Evolutionary conservation across 2,888 invertebrate species (phyloP).

Genomic region (Hypsopygia costalis): DNA sequence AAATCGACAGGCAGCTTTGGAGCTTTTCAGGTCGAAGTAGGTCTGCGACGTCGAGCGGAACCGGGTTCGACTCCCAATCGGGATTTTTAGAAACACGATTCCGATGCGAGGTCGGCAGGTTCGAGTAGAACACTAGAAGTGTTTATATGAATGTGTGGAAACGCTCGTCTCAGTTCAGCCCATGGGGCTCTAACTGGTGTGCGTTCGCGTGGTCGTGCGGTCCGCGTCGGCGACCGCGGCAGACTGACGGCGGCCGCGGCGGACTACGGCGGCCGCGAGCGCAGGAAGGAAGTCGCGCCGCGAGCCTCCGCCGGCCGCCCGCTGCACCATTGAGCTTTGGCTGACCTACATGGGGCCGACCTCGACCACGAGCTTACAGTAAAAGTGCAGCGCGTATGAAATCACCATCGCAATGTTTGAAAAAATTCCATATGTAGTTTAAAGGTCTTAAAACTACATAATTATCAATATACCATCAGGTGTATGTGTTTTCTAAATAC

Average conservation of each 20-base stretch:
- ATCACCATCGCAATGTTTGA: too few relatives aligned
- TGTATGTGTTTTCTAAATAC: too few relatives aligned
- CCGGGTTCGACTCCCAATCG: conserved; percentile 37
- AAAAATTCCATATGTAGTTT: too few relatives aligned
- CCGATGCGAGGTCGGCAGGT: conserved; percentile 13
- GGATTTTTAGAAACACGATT: conserved; percentile 32
- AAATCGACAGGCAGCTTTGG: conserved; percentile 5
- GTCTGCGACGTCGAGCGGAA: conserved; percentile 17
- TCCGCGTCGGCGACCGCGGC: conserved; percentile 35
- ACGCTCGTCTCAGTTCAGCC: conserved; percentile 50
- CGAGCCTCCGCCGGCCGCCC: not conserved
- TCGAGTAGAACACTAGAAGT: conserved; percentile 12
- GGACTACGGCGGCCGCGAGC: conserved; percentile 11
- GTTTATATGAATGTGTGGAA: conserved; percentile 1
- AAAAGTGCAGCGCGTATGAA: too few relatives aligned
- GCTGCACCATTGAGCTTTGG: not conserved
- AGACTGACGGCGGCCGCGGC: not conserved
- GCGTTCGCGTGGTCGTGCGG: conserved; percentile 36
- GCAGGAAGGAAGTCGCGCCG: conserved; percentile 12
- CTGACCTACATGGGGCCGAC: too few relatives aligned
- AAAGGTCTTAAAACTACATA: too few relatives aligned
- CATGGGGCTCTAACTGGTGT: conserved; percentile 49
- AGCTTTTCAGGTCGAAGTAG: conserved; percentile 9
- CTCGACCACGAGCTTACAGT: too few relatives aligned
- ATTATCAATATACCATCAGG: too few relatives aligned